Evolutionary conservation across 2,113 vertebrate genomes (phyloP), one percentile per base, ranked within the genome.

Genomic region (Indri indri): DNA sequence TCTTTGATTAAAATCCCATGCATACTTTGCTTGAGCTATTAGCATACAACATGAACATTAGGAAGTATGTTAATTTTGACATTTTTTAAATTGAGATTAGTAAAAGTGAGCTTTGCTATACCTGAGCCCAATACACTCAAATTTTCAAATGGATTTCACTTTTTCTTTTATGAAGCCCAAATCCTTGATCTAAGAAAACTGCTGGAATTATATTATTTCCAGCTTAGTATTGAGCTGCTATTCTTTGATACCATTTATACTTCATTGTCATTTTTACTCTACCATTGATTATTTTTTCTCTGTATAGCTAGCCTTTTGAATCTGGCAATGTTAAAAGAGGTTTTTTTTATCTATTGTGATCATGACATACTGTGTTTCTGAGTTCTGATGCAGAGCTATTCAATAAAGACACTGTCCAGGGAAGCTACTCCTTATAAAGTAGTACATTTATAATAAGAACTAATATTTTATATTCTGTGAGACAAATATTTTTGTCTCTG

Each of bases 201-300:
- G 40, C 42, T 68, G 32, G 66, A 57, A 71, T 95, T 96, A 66
- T 83, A 93, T 96, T 73, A 95, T 83, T 90, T 95, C 68, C 61
- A 63, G 32, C 34, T 88, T 65, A 86, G 27, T 76, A 84, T 0
- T 71, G 70, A 95, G 42, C 32, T 74, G 50, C 47, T 83, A 3
- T 81, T 97, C 83, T 93, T 96, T 30, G 40, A 42, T 73, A 87
- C 50, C 40, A 86, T 59, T 85, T 85, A 32, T 2, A 76, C 3
- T 47, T 91, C 57, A 83, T 40, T 87, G 68, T 82, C 77, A 84
- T 57, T 73, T 83, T 89, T 50, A 83, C 9, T 32, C 23, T 40
- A 25, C n/a, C 54, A 89, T 20, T 91, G 83, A 89, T 73, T 94
- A 47, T 59, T 94, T 85, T 59, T 76, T 10, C 74, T 71, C 37